A percentile compares a stretch with the other conserved stretches of the same genome.
phyloP scores from a whole-genome alignment of 2,797 vertebrate species.

The Eulemur mongoz region DNA sequence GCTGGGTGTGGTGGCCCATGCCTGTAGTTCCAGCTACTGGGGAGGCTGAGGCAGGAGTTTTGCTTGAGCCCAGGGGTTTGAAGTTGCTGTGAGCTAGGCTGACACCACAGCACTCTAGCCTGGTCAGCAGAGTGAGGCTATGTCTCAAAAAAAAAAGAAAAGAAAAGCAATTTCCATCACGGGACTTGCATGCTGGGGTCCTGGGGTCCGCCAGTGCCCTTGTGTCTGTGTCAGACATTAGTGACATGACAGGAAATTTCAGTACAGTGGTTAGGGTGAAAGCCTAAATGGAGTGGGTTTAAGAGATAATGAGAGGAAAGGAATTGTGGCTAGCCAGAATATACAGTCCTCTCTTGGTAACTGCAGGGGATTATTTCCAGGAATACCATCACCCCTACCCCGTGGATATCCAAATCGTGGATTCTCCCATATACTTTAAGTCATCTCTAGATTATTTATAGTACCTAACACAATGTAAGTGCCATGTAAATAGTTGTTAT shows the following conservation, averaged over 20 bases:
- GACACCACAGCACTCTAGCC: too few species aligned
- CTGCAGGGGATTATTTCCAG: neutral
- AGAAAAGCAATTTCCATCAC: neutral
- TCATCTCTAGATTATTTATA: too few species aligned
- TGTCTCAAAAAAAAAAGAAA: too few species aligned
- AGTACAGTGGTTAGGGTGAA: neutral
- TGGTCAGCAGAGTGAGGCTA: too few species aligned
- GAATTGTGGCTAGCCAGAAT: neutral
- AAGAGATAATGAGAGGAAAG: neutral
- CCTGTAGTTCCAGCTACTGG: too few species aligned
- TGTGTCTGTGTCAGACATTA: neutral
- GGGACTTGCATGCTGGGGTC: neutral
- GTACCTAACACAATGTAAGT: too few species aligned
- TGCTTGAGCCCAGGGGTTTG: too few species aligned
- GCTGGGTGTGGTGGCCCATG: too few species aligned
- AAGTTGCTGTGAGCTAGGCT: too few species aligned
- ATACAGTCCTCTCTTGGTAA: neutral
- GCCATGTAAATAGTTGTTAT: too few species aligned
- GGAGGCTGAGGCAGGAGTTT: too few species aligned
- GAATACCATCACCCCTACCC: neutral
- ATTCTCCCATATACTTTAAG: neutral
- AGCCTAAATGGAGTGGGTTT: neutral
- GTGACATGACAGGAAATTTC: neutral
- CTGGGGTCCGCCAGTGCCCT: neutral
- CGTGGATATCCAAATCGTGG: neutral